Evolutionary conservation across 2,113 vertebrate genomes (phyloP), one percentile per base, ranked within the genome.

Genomic region (Pycnonotus jocosus): DNA sequence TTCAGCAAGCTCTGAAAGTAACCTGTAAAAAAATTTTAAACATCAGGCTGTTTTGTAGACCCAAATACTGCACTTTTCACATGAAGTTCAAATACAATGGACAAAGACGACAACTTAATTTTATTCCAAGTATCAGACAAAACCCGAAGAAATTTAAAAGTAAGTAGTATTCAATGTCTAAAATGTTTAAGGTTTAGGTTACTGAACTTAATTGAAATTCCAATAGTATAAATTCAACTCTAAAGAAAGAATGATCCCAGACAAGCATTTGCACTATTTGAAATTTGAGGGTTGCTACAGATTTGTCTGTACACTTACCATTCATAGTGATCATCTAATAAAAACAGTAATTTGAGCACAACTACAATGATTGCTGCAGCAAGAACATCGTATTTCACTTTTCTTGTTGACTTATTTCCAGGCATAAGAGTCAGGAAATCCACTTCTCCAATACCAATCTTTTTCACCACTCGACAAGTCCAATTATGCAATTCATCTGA

Each of bases 301-400:
- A 61, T 66, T 85, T 72, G 37, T 48, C 54, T 42, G 42, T 22
- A 85, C 21, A 96, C 97, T 95, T 97, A 99, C 99, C 99, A 99
- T 90, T 99, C 99, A 4, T 96, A 97, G 33, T 61, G 86, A 97
- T 99, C 99, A 89, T 99, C 97, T 93, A 99, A 88, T 81, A 98
- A 96, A 92, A 99, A 99, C 38, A 99, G 6, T 17, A 99, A 87
- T 96, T 99, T 99, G 96, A 99, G 86, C 56, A 98, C 98, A 51
- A 99, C 96, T 31, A 99, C 58, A 73, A 99, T 97, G 81, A 99
- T 35, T 45, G 99, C 99, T 37, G 94, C 96, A 18, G 99, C 97
- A 88, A 98, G 98, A 25, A 99, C 18, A 33, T 99, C 99, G 2
- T 99, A 98, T 65, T 83, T 98, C n/a, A 98, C 98, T 48, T 98